Evolutionary conservation across 1,140 invertebrate species (phyloP), one percentile per base, ranked within the genome.

Genomic region (Bombus sylvicola): DNA sequence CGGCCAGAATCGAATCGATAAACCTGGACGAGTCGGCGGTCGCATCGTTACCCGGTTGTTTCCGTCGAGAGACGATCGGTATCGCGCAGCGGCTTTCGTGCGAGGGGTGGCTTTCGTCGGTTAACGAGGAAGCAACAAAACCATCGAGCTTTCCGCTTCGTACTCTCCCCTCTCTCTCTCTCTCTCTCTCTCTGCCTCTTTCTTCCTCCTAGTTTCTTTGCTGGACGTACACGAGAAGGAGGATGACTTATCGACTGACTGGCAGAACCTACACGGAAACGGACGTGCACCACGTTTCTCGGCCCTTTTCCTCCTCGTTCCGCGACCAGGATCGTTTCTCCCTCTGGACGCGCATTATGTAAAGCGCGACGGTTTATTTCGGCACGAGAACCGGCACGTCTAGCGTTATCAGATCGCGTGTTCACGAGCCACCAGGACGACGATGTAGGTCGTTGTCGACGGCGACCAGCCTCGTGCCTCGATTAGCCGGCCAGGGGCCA

Each of bases 361-460:
- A 94, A 94, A 94, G 92, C 92, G 91, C 93, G 92, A 93, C 91
- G 92, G 93, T 94, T 94, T 94, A 94, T 94, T 94, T 94, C 93
- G 93, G 93, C 93, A 93, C 92, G 92, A 93, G 91, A 94, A 89
- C 85, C 15, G 28, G 64, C 84, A 91, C 92, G 91, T 92, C 93
- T 89, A 90, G 8, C 72, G 76, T 93, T 94, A 94, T 94, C 94
- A 93, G 93, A 94, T 94, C 91, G 93, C 94, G 93, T 94, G 93
- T 89, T 93, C 91, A 87, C 87, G 89, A 86, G 88, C 91, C 91
- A 93, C 90, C 91, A 89, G 85, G 76, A 64, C 87, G 81, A 88
- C 90, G 92, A 94, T 94, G 93, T 94, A 94, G 94, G 93, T 74
- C 89, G 53, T 53, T 81, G 76, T 87, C 57, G 83, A 73, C 79